Evolutionary conservation across 2,888 invertebrate genomes (phyloP).

Genomic region (Campoplex nolae): DNA sequence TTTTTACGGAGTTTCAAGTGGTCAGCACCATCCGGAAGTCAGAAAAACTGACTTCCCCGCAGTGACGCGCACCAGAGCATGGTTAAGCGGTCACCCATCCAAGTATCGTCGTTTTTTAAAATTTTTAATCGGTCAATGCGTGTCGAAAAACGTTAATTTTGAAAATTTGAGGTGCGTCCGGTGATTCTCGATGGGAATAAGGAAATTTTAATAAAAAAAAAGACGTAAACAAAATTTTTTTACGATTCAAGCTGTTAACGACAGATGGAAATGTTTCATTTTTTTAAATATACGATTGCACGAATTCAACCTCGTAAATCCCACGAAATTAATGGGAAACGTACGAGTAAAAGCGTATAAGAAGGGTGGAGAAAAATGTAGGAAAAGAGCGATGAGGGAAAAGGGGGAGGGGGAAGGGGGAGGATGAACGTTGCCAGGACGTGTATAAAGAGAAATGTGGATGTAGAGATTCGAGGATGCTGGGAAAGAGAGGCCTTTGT

Average conservation of each 20-base stretch:
- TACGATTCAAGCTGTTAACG: background rate
- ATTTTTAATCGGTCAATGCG: too few species aligned
- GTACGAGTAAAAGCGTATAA: background rate
- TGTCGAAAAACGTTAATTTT: too few species aligned
- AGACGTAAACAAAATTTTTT: background rate
- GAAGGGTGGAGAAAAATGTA: background rate
- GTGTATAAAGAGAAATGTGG: slow-evolving; percentile 27
- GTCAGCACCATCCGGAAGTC: too few species aligned
- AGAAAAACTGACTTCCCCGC: too few species aligned
- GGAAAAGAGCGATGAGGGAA: background rate
- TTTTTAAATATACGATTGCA: background rate
- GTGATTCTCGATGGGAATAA: background rate
- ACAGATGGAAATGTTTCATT: background rate
- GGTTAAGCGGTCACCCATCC: too few species aligned
- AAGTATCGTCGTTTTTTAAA: too few species aligned
- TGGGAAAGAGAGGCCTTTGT: slow-evolving; percentile 59
- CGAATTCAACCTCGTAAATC: background rate
- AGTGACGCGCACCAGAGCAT: too few species aligned
- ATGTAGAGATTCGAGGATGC: slow-evolving; percentile 49
- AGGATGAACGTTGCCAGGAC: slow-evolving; percentile 44
- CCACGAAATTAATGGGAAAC: background rate
- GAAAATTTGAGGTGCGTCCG: too few species aligned
- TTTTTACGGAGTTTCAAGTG: too few species aligned
- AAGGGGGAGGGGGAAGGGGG: background rate
- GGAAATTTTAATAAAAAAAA: too few species aligned